Evolutionary conservation across 1,140 invertebrate genomes (phyloP).

Genomic region (Sycophila sp.): DNA sequence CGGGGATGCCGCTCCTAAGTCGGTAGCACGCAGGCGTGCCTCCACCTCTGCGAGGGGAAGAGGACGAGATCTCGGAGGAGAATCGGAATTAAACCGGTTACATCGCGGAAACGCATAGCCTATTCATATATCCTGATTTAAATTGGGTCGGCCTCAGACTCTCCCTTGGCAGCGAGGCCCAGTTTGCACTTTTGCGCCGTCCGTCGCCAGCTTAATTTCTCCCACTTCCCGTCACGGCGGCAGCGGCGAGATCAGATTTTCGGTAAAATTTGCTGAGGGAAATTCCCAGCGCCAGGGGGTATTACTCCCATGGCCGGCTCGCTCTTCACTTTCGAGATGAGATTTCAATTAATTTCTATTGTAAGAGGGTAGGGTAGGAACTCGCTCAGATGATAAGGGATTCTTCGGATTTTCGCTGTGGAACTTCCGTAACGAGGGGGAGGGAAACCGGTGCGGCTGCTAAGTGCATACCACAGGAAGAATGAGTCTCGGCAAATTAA

Average conservation of each 20-base stretch:
- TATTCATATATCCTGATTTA: conserved; percentile 46
- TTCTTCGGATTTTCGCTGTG: conserved; percentile 5
- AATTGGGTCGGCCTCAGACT: conserved; percentile 41
- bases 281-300: background rate
- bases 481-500: background rate
- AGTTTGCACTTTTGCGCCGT: background rate
- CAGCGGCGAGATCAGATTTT: conserved; percentile 19
- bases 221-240: background rate
- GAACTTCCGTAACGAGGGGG: background rate
- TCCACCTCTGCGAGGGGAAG: too few species aligned
- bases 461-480: background rate
- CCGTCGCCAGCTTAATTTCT: conserved; percentile 1
- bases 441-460: background rate
- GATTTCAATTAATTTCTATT: conserved; percentile 28
- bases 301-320: background rate
- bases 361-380: background rate
- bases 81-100: conserved; percentile 49
- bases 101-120: conserved; percentile 38
- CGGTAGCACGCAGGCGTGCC: too few species aligned
- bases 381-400: background rate
- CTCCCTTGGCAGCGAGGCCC: background rate
- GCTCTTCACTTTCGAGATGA: background rate
- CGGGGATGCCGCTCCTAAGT: background rate
- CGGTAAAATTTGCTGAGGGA: conserved; percentile 2
- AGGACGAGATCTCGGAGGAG: conserved; percentile 36